Evolutionary conservation across 2,113 vertebrate species (phyloP), one percentile per base, ranked within the genome.

Genomic region (Notarius quadriscutis): DNA sequence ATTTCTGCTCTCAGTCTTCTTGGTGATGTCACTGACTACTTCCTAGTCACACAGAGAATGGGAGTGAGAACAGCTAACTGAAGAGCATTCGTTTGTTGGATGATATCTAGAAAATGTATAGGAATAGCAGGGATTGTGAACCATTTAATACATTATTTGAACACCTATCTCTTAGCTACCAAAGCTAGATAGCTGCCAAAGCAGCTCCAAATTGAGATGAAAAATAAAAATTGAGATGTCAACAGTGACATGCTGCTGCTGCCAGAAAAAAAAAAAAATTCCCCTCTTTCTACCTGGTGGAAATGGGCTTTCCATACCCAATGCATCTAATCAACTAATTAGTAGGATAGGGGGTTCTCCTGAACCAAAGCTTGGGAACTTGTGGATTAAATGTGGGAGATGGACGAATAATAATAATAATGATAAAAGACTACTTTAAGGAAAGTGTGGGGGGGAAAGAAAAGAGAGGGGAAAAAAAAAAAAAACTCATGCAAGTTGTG

Each of bases 351-450:
- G 9, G 10, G 17, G 34, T 22, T 75, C 20, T 22, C 14, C 69
- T 51, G 25, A 1, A 17, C n/a, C 51, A 27, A 15, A 0, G 6
- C 41, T 17, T 15, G 2, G 25, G 51, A 79, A n/a, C 25, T 14
- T n/a, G 9, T 57, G 27, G 8, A 80, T 58, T 80, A 58, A 58
- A 57, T 34, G n/a, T 30, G 14, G 1, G n/a, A 14, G 6, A 25
- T 69, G 10, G 51, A 84, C 17, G 34, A 18, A 60, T 25, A 69
- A 89, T 83, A 41, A 89, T 84, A 84, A 90, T 88, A 90, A 90
- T 15, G 5, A 5, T 53, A 27, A 71, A 55, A 67, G 10, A 25
- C 2, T 20, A 1, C 30, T 30, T 7, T 83, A 12, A 83, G 2
- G 30, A 18, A 22, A 69, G 1, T 25, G 1, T 9, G 41, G 0